phyloP scores from a whole-genome alignment of 2,113 vertebrate genomes.

The Tragulus kanchil region DNA sequence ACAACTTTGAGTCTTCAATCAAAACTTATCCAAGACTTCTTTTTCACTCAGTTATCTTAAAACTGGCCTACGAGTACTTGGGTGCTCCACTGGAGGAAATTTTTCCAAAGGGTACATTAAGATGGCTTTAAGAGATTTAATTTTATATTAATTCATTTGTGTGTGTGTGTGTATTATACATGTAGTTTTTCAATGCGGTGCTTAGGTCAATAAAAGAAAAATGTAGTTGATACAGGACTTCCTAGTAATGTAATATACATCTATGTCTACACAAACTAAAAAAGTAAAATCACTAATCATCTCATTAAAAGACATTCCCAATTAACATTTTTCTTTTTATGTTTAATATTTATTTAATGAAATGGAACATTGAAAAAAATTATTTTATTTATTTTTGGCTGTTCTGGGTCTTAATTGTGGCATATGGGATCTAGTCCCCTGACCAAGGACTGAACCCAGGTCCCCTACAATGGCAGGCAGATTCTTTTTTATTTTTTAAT shows the following conservation, averaged over 20 bases:
- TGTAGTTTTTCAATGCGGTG: no score
- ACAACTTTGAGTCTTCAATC: slow-evolving; percentile 11
- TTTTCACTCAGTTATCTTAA: neutral
- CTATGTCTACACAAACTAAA: neutral
- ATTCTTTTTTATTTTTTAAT: no score
- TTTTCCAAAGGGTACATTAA: neutral
- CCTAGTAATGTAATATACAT: neutral
- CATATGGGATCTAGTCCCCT: no score
- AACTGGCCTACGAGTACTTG: neutral
- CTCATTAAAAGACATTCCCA: slow-evolving; percentile 2
- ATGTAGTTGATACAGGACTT: neutral
- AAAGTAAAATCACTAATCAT: neutral
- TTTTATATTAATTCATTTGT: neutral
- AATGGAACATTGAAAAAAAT: neutral
- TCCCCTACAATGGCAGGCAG: no score
- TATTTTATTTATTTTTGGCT: no score
- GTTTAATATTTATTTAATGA: slow-evolving; percentile 28
- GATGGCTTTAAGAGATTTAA: neutral
- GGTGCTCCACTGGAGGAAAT: neutral
- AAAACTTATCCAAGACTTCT: neutral
- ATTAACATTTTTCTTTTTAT: neutral
- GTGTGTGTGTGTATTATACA: no score
- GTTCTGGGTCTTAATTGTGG: no score
- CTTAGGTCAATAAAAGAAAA: neutral
- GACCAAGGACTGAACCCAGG: no score